Percentiles rank a stretch among this genome's conserved stretches.
These are phyloP conservation scores for Columba janthina DNA, from an alignment of 2,113 vertebrate genomes.

Conservation along the genomic window DNA sequence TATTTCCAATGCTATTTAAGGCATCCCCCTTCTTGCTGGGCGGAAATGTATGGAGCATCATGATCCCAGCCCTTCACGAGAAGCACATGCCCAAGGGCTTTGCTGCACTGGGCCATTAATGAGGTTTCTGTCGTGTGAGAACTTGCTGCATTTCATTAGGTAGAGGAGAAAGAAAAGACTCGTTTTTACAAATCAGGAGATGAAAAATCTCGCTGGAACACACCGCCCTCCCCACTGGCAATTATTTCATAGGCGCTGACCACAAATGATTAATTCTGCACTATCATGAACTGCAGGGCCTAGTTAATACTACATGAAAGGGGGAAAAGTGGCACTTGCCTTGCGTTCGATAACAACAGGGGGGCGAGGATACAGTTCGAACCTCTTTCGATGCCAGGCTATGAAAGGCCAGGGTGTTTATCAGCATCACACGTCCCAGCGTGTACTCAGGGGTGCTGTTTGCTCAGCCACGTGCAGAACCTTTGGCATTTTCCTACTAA, in stretches of 20 bases:
- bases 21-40: neutral
- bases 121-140: neutral
- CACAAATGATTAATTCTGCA: neutral
- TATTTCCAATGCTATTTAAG: neutral
- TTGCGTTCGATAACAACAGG: neutral
- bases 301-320: rapidly evolving
- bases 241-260: neutral
- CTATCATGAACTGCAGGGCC: neutral
- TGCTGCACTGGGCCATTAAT: neutral
- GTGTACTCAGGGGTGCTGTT: neutral
- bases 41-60: neutral
- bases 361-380: neutral
- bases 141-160: neutral
- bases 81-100: neutral
- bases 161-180: neutral
- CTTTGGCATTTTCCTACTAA: neutral
- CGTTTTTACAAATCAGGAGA: neutral
- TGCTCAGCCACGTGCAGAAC: neutral
- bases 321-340: neutral
- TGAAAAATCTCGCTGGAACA: neutral
- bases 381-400: neutral
- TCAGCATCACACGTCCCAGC: rapidly evolving
- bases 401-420: neutral
- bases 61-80: neutral
- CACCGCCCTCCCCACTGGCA: neutral